These are phyloP conservation scores for Meleagris gallopavo DNA, from an alignment of 2,113 vertebrate genomes.

Conservation along the genomic window DNA sequence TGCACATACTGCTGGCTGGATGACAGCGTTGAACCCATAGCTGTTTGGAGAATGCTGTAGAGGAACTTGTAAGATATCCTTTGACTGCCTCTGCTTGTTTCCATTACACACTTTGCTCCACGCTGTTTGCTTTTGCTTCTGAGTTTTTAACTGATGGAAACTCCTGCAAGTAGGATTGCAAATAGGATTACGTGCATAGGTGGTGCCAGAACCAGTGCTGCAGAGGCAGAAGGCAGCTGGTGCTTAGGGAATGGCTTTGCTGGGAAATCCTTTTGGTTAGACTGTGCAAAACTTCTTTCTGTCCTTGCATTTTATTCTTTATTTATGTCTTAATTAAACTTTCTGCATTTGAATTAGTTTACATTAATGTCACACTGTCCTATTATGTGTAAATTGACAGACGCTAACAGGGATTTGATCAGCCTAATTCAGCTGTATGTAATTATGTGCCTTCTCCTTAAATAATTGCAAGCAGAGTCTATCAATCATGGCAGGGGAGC, in stretches of 20 bases:
- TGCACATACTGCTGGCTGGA: neutral
- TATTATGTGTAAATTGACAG: conserved; percentile 32
- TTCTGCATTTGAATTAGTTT: conserved; percentile 56
- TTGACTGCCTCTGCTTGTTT: neutral
- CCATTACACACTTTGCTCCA: fast-evolving
- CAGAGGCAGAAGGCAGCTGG: neutral
- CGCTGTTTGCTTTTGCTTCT: neutral
- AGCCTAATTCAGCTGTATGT: conserved; percentile 50
- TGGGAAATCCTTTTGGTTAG: neutral
- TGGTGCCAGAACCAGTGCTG: neutral
- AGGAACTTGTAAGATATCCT: neutral
- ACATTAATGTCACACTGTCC: conserved; percentile 28
- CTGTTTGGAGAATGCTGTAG: neutral
- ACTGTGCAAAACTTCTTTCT: neutral
- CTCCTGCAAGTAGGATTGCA: neutral
- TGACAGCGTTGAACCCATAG: neutral
- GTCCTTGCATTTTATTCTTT: conserved; percentile 41
- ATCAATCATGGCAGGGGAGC: conserved; percentile 34
- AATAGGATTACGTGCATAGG: neutral
- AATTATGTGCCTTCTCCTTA: conserved; percentile 41
- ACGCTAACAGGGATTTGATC: conserved; percentile 49
- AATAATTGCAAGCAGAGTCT: conserved; percentile 56
- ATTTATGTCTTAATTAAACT: conserved; percentile 63
- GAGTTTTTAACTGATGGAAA: neutral
- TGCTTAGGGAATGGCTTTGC: neutral